Evolutionary conservation across 1,140 invertebrate species (phyloP).

Genomic region (Octopus sinensis): DNA sequence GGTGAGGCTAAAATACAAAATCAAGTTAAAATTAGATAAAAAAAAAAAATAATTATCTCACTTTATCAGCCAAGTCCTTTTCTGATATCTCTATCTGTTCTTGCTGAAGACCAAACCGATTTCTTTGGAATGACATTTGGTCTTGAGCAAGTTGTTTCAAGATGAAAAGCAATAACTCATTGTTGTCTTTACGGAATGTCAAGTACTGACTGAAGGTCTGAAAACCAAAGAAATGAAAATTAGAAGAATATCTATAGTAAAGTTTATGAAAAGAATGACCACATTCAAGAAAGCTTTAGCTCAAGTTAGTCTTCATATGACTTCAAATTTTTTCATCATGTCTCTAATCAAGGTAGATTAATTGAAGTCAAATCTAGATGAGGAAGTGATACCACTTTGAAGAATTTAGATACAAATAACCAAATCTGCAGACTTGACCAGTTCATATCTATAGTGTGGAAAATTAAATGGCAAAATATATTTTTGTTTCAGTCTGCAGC

Average conservation of each 20-base stretch:
- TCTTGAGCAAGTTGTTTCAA: conserved; percentile 90
- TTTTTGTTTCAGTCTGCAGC: too few relatives aligned
- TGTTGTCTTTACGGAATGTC: conserved; percentile 90
- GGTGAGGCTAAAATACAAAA: neutral
- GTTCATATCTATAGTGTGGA: too few relatives aligned
- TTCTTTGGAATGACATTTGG: conserved; percentile 81
- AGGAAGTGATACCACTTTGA: too few relatives aligned
- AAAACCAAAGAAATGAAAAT: conserved; percentile 40
- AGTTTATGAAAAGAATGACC: neutral
- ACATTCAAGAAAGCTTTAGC: too few relatives aligned
- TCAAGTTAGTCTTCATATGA: too few relatives aligned
- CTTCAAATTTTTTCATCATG: too few relatives aligned
- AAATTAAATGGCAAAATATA: too few relatives aligned
- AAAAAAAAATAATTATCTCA: conserved; percentile 47
- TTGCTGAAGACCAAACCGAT: conserved; percentile 69
- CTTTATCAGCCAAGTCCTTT: conserved; percentile 83
- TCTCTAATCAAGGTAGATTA: too few relatives aligned
- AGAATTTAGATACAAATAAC: too few relatives aligned
- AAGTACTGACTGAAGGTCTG: conserved; percentile 92
- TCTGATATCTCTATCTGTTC: conserved; percentile 80
- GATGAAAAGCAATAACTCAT: conserved; percentile 92
- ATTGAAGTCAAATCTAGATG: too few relatives aligned
- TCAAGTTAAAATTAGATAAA: neutral
- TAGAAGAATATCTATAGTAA: neutral
- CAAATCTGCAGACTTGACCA: too few relatives aligned